Evolutionary conservation across 2,113 vertebrate genomes (phyloP).

Genomic region (Excalfactoria chinensis): DNA sequence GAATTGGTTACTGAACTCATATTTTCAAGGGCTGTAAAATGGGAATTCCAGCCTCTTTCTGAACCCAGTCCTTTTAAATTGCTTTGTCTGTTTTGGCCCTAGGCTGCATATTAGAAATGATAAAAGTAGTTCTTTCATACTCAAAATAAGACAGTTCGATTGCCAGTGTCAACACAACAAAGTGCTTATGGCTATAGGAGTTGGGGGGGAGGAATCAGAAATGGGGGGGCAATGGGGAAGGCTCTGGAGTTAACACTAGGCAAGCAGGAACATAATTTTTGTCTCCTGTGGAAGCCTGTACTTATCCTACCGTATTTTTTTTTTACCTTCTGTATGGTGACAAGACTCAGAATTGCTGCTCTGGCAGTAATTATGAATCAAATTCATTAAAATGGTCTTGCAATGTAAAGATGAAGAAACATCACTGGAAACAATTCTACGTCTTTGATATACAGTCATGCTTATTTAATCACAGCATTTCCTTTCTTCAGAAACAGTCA

Average conservation of each 20-base stretch:
- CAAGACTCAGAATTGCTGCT: slow-evolving; percentile 38
- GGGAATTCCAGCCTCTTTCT: slow-evolving; percentile 62
- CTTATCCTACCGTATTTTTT: not conserved
- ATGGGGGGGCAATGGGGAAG: not conserved
- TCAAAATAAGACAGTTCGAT: slow-evolving; percentile 47
- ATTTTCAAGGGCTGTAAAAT: slow-evolving; percentile 6
- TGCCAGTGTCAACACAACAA: slow-evolving; percentile 73
- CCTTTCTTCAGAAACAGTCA: not conserved
- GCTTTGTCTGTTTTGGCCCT: slow-evolving; percentile 73
- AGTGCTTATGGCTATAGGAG: slow-evolving; percentile 8
- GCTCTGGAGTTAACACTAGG: not conserved
- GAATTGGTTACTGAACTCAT: slow-evolving; percentile 4
- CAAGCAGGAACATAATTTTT: slow-evolving; percentile 43
- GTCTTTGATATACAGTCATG: not conserved
- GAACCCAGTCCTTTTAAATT: slow-evolving; percentile 60
- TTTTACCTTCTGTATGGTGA: slow-evolving; percentile 7
- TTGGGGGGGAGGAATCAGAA: not conserved
- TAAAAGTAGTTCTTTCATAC: slow-evolving; percentile 74
- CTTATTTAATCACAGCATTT: not conserved
- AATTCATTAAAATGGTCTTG: slow-evolving; percentile 36
- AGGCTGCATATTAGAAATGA: slow-evolving; percentile 72
- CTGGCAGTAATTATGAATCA: slow-evolving; percentile 47
- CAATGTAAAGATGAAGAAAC: slow-evolving; percentile 25
- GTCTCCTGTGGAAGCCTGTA: not conserved
- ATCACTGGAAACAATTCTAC: slow-evolving; percentile 13